Evolutionary conservation across 2,888 invertebrate genomes (phyloP).

Genomic region (Parochlus steinenii): DNA sequence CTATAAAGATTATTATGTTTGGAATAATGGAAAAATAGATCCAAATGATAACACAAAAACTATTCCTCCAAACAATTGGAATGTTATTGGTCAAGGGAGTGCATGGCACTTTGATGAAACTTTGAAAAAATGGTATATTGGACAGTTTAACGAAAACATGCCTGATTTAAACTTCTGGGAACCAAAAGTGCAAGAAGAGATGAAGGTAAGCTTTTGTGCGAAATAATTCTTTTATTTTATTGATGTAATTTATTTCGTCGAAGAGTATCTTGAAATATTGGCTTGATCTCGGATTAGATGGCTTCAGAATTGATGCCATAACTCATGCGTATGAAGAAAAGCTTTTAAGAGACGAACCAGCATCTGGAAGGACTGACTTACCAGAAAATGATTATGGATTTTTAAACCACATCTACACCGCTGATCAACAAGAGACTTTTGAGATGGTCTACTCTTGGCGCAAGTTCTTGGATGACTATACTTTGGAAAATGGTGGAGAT

Average conservation of each 20-base stretch:
- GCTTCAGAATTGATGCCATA: slow-evolving; percentile 39
- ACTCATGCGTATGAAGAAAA: slow-evolving; percentile 35
- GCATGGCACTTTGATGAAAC: slow-evolving; percentile 43
- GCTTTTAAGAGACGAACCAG: slow-evolving; percentile 30
- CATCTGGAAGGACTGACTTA: slow-evolving; percentile 28
- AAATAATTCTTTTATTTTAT: slow-evolving; percentile 27
- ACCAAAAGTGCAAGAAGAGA: slow-evolving; percentile 30
- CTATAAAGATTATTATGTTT: slow-evolving; percentile 61
- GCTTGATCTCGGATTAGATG: slow-evolving; percentile 42
- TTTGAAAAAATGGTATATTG: slow-evolving; percentile 42
- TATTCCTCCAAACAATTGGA: slow-evolving; percentile 34
- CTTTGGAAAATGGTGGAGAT: slow-evolving; percentile 22
- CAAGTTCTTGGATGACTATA: slow-evolving; percentile 34
- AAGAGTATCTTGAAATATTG: slow-evolving; percentile 43
- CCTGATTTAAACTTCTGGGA: slow-evolving; percentile 50
- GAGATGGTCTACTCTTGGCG: slow-evolving; percentile 40
- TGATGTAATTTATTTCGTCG: no score
- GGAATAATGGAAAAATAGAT: slow-evolving; percentile 35
- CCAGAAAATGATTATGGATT: slow-evolving; percentile 33
- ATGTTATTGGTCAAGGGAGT: slow-evolving; percentile 40
- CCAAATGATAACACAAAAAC: slow-evolving; percentile 18
- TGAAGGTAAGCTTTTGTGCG: slow-evolving; percentile 23
- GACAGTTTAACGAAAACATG: slow-evolving; percentile 41
- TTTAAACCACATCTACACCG: slow-evolving; percentile 39
- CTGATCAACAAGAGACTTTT: slow-evolving; percentile 38